Base-by-base conservation (phyloP, 2,113 vertebrate genomes). In the Corythoichthys haematopterus region DNA sequence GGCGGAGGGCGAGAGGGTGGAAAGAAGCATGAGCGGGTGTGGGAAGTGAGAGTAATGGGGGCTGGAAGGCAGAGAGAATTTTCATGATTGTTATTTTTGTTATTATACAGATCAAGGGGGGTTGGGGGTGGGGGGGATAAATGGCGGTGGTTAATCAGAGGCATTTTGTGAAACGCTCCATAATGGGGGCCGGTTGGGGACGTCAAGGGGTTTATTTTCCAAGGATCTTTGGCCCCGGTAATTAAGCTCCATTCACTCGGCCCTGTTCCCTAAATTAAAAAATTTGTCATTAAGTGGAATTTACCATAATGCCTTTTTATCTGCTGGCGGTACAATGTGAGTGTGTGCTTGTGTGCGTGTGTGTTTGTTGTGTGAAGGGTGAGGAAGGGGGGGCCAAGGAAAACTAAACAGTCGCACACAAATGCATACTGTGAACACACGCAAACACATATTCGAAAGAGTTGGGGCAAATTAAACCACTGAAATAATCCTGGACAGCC, bases 231-330 rank as follows among this genome's bases (percentile, higher is more conserved):
- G 86, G 85, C 82, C 94, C 89, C 91, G 91, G 94, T 98, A 98
- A 96, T 98, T 97, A 97, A 95, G 94, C 95, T 95, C 93, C 93
- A 95, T 95, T 98, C 94, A 94, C 63, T 93, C 90, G 93, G 92
- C 94, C 91, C 92, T 95, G 95, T 96, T 97, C 91, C 90, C 93
- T 93, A 98, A 98, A 98, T 96, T 97, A 96, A 97, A 91, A 62
- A 98, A 95, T 94, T 92, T 95, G 95, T 97, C 95, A 97, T 98
- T 96, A 97, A 99, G 95, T 96, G 93, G 95, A 98, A 97, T 96
- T 98, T 96, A 96, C 93, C 94, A 96, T 97, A 97, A 98, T 98
- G 94, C 95, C 93, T 94, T 98, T 91, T 98, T 98, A 98, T 98
- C 97, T 97, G 94, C 93, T 92, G 94, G 94, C 94, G 93, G 88